A percentile compares a stretch with the other conserved stretches of the same genome.
Conservation (phyloP, 1,140 invertebrate species). For the Physella acuta region DNA sequence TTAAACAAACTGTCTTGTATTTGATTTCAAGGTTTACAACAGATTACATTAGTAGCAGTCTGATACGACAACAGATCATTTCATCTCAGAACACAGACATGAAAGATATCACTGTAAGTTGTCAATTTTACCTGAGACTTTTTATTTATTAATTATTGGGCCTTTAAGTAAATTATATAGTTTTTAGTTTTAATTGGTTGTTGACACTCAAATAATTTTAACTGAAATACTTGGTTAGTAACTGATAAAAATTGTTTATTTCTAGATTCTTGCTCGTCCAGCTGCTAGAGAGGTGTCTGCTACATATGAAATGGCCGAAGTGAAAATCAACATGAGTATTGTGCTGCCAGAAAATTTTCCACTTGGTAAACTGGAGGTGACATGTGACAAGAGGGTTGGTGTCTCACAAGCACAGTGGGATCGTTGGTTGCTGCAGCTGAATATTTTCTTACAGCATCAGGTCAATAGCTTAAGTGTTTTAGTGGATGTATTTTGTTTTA, state of each 20-base stretch:
- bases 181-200: too few species aligned
- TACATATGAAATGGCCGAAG: slow-evolving; percentile 79
- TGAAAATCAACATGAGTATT: slow-evolving; percentile 77
- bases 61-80: slow-evolving; percentile 73
- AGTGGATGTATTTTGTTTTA: too few species aligned
- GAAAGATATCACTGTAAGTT: slow-evolving; percentile 72
- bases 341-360: slow-evolving; percentile 80
- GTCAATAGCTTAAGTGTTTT: too few species aligned
- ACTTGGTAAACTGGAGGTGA: slow-evolving; percentile 72
- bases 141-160: neutral
- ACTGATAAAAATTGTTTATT: too few species aligned
- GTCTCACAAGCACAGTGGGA: slow-evolving; percentile 68
- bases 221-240: too few species aligned
- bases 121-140: too few species aligned
- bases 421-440: slow-evolving; percentile 78
- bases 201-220: too few species aligned
- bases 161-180: neutral
- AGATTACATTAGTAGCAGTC: slow-evolving; percentile 71
- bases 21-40: slow-evolving; percentile 70
- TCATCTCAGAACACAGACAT: slow-evolving; percentile 61
- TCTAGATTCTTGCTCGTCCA: slow-evolving; percentile 72
- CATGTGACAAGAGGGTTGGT: slow-evolving; percentile 69
- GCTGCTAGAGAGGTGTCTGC: slow-evolving; percentile 76
- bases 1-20: too few species aligned
- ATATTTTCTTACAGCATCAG: slow-evolving; percentile 79